Evolutionary conservation across 2,888 invertebrate genomes (phyloP), one percentile per base, ranked within the genome.

Genomic region (Beris morrisii): DNA sequence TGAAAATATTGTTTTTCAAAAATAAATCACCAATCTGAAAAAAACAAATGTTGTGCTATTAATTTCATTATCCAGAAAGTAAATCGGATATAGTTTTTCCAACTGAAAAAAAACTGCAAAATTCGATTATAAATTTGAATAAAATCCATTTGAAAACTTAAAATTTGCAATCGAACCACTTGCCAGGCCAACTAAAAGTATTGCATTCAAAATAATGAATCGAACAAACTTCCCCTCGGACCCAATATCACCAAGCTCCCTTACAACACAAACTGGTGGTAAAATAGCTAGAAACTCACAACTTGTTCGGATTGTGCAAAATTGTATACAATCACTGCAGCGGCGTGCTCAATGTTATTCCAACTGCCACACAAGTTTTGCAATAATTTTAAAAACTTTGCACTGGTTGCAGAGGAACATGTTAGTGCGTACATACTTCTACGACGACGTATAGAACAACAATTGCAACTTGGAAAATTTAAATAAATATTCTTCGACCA

Each of bases 291-390:
- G 50, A 9, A 28, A 9, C 7, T 13, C 15, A 50, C 4, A 15
- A 15, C 28, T 50, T 6, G 48, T 9, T 50, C 50, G 50, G 50
- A 15, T 50, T 50, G 38, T 50, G 15, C 28, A 38, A 38, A 38
- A 38, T 38, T 38, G 5, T 38, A 5, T 7, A 61, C 61, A 61
- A 61, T 61, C 61, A 61, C 50, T 61, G 61, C 61, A 61, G 38
- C 52, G 64, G 53, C 54, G 45, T 38, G 38, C 45, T 64, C 44
- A 54, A 64, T 73, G 72, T 73, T 73, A 71, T 73, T 72, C 71
- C 73, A 74, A 73, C 72, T 74, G 74, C 73, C 74, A 73, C 72
- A 70, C 69, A 74, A 75, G 72, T 75, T 75, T 74, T 71, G 71
- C 70, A 73, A 74, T 75, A 74, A 74, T 74, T 73, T 58, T 65